These are phyloP conservation scores for Prionace glauca DNA, from an alignment of 2,797 vertebrate species.

Conservation along the genomic window DNA sequence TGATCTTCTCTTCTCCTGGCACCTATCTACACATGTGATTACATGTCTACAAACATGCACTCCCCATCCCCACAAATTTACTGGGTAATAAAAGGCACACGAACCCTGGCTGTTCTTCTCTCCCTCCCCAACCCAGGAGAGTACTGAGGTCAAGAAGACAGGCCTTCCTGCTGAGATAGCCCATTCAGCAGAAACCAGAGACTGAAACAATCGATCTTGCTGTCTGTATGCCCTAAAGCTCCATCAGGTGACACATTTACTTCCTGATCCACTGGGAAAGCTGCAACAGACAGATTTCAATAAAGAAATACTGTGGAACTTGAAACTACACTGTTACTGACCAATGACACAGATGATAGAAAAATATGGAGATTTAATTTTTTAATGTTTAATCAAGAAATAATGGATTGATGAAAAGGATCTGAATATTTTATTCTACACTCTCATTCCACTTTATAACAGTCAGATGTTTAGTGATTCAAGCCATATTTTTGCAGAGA, in stretches of 20 bases:
- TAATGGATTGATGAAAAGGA: constrained; percentile 12
- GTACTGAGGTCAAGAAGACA: neutral
- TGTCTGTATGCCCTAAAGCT: neutral
- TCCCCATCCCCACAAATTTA: neutral
- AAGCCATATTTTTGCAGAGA: constrained; percentile 15
- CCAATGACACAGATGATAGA: neutral
- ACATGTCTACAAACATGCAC: neutral
- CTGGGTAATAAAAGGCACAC: neutral
- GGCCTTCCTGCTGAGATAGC: neutral
- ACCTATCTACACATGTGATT: neutral
- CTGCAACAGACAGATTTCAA: neutral
- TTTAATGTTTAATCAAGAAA: constrained; percentile 23
- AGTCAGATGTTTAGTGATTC: constrained; percentile 35
- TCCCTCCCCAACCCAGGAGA: neutral
- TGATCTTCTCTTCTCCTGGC: neutral
- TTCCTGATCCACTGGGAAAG: neutral
- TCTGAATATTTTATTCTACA: neutral
- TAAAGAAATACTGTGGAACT: neutral
- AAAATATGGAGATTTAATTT: neutral
- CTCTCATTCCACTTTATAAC: constrained; percentile 12
- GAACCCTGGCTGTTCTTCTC: neutral
- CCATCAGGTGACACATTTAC: neutral
- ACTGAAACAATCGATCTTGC: neutral
- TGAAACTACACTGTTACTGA: neutral
- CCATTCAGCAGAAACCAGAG: neutral